Conservation (phyloP, 2,888 invertebrate species). For the Eristalis arbustorum region DNA sequence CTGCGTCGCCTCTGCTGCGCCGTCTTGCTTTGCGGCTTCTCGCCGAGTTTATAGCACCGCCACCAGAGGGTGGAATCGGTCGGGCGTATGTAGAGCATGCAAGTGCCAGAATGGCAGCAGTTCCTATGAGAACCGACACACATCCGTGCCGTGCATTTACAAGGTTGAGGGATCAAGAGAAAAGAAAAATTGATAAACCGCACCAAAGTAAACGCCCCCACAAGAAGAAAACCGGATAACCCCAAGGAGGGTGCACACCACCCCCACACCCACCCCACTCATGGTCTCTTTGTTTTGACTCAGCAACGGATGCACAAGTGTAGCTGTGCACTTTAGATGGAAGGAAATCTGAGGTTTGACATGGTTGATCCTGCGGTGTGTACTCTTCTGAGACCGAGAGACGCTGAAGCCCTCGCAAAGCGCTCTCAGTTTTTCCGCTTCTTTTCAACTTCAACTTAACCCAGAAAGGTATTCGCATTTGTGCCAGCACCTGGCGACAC, state of each 20-base stretch:
- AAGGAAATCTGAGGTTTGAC: constrained; percentile 51
- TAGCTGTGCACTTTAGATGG: constrained; percentile 52
- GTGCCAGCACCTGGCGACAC: not conserved
- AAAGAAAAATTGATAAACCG: constrained; percentile 18
- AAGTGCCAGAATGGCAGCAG: constrained; percentile 53
- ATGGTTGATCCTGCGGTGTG: constrained; percentile 33
- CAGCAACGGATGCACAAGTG: constrained; percentile 27
- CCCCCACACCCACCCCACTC: constrained; percentile 32
- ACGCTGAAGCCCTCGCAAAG: not conserved
- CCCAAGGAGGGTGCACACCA: constrained; percentile 8
- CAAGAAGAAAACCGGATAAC: not conserved
- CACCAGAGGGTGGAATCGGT: not conserved
- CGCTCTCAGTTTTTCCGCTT: not conserved
- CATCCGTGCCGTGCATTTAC: constrained; percentile 15
- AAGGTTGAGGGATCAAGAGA: constrained; percentile 22
- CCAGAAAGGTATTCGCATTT: constrained; percentile 50
- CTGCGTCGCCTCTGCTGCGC: not conserved
- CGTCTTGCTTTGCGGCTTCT: not conserved
- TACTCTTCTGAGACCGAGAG: constrained; percentile 17
- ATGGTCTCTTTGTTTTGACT: constrained; percentile 53
- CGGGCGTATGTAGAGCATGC: constrained; percentile 36
- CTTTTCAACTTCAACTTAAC: constrained; percentile 69
- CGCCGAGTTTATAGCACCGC: not conserved
- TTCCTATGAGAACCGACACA: constrained; percentile 31
- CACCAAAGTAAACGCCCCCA: not conserved